These are phyloP conservation scores for Drosophila lini DNA, from an alignment of 1,140 invertebrate genomes.

Conservation along the genomic window DNA sequence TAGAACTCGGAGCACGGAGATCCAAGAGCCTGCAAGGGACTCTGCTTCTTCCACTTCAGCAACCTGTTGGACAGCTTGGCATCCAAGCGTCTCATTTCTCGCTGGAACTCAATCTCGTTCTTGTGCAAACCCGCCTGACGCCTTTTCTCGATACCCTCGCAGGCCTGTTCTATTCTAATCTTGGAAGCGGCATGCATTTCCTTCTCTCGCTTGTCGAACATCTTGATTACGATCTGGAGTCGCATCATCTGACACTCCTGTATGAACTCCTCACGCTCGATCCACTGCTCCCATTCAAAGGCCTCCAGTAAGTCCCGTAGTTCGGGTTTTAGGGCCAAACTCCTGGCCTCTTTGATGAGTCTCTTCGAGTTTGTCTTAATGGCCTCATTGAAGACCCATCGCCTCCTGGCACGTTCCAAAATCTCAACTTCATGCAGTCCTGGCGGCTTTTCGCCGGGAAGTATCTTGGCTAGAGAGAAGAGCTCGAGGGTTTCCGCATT, in stretches of 20 bases:
- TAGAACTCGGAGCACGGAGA: slow-evolving; percentile 85
- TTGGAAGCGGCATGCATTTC: slow-evolving; percentile 80
- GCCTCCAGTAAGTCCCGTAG: slow-evolving; percentile 68
- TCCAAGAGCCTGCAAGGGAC: slow-evolving; percentile 84
- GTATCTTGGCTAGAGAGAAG: slow-evolving; percentile 60
- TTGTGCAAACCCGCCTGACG: slow-evolving; percentile 81
- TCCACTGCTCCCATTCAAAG: slow-evolving; percentile 83
- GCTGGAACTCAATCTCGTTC: slow-evolving; percentile 78
- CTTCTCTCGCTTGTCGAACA: slow-evolving; percentile 78
- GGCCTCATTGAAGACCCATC: slow-evolving; percentile 69
- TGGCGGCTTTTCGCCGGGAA: slow-evolving; percentile 66
- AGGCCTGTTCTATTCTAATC: slow-evolving; percentile 82
- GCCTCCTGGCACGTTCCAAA: slow-evolving; percentile 72
- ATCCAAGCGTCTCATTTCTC: slow-evolving; percentile 69
- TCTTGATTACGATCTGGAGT: slow-evolving; percentile 85
- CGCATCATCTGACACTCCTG: slow-evolving; percentile 86
- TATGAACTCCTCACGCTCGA: slow-evolving; percentile 85
- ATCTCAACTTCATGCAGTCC: slow-evolving; percentile 78
- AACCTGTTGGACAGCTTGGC: slow-evolving; percentile 44
- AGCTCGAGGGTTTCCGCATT: slow-evolving; percentile 59
- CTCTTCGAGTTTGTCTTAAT: slow-evolving; percentile 52
- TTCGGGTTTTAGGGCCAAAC: slow-evolving; percentile 32
- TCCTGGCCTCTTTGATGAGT: slow-evolving; percentile 39
- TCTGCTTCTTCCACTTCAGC: slow-evolving; percentile 71
- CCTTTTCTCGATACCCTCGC: slow-evolving; percentile 75